phyloP scores from a whole-genome alignment of 2,797 vertebrate species.

The Philypnodon macrostomus region DNA sequence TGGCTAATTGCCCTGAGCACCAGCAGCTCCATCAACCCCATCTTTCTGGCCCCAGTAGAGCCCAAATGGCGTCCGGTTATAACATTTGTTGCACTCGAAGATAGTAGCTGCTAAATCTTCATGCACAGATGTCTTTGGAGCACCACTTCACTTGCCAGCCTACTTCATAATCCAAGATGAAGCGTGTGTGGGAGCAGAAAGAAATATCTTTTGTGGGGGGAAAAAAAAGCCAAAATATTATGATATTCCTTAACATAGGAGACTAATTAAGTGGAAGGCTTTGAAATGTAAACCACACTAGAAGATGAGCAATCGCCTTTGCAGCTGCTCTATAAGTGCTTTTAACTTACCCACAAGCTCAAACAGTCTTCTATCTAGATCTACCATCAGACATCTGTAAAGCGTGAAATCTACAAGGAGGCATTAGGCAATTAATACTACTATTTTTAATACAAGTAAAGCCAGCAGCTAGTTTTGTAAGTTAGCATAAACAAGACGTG shows the following conservation, averaged over 20 bases:
- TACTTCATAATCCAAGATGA: constrained; percentile 45
- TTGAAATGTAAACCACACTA: constrained; percentile 11
- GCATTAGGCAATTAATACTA: not conserved
- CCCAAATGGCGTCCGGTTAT: constrained; percentile 51
- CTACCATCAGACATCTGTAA: not conserved
- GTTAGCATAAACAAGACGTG: constrained; percentile 6
- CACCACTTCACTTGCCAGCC: constrained; percentile 49
- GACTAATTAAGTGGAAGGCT: constrained; percentile 36
- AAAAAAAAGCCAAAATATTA: constrained; percentile 23
- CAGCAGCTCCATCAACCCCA: constrained; percentile 45
- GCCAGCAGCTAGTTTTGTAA: constrained; percentile 7
- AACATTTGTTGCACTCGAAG: constrained; percentile 59
- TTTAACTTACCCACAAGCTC: not conserved
- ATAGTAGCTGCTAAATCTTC: constrained; percentile 40
- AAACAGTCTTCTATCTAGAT: not conserved
- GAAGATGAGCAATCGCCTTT: not conserved
- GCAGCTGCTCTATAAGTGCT: not conserved
- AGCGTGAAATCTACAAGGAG: not conserved
- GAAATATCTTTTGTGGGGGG: constrained; percentile 27
- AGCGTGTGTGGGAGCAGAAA: constrained; percentile 27
- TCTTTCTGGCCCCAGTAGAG: constrained; percentile 48
- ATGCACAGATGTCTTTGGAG: constrained; percentile 58
- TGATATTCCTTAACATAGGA: not conserved
- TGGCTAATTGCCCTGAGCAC: constrained; percentile 66
- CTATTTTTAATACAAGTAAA: not conserved